Base-by-base conservation (phyloP, 2,797 vertebrate genomes). In the Characodon lateralis region DNA sequence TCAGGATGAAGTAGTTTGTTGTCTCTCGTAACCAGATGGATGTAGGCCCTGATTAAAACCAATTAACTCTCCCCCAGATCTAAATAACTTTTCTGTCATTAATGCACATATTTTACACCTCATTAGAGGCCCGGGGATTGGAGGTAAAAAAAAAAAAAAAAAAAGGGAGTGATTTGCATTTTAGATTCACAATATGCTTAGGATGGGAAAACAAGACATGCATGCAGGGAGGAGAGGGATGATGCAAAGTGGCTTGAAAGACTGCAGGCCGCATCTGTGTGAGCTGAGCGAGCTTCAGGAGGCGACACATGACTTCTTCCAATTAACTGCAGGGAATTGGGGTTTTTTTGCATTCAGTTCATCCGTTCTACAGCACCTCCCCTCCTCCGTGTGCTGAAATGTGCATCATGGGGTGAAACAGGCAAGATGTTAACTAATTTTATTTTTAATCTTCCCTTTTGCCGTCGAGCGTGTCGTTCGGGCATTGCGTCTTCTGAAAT, bases 401-500 rank as follows among this genome's bases (percentile, higher is more conserved):
- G 95, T 96, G 95, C 95, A 95, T 95, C 94, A 86, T 88, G 89
- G 94, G 95, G 95, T 94, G 94, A 96, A 96, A 96, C 92, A 85
- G 93, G 94, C 90, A 95, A 96, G 96, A 96, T 97, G 96, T 96
- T 97, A 94, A 96, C 96, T 96, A 91, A 96, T 97, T 97, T 97
- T 96, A 97, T 97, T 98, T 97, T 95, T 96, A 96, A 96, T 97
- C 96, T 96, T 95, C 94, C 83, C 92, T 96, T 97, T 96, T 93
- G 94, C 96, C 93, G 94, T 96, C 87, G 96, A 97, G 96, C 96
- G 95, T 97, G 97, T 97, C 96, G 94, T 96, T 95, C 95, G 95
- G 96, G 96, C 96, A 94, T 94, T 85, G 92, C 95, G 94, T 97
- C 97, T 97, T 96, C 97, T 96, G 96, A 97, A 97, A 97, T 97